Evolutionary conservation across 2,888 invertebrate species (phyloP).

Genomic region (Diaphora mendica): DNA sequence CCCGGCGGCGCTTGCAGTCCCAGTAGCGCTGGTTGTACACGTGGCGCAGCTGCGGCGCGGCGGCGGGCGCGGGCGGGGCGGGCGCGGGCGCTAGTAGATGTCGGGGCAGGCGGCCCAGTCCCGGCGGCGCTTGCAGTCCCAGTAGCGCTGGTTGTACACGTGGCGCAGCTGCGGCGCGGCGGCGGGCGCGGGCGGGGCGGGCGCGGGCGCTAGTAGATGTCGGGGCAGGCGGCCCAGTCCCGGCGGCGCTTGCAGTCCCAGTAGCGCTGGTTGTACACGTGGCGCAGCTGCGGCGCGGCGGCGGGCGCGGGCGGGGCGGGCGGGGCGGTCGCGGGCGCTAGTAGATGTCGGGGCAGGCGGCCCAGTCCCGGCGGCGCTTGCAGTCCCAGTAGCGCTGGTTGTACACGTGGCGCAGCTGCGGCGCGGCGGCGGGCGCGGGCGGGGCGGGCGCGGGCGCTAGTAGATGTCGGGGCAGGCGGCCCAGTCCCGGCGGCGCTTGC

Average conservation of each 20-base stretch:
- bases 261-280: slow-evolving; percentile 95
- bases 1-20: slow-evolving; percentile 94
- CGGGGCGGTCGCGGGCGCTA: slow-evolving; percentile 89
- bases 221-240: slow-evolving; percentile 96
- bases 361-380: slow-evolving; percentile 96
- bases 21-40: slow-evolving; percentile 96
- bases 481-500: slow-evolving; percentile 96
- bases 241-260: slow-evolving; percentile 96
- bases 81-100: slow-evolving; percentile 90
- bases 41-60: slow-evolving; percentile 87
- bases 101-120: slow-evolving; percentile 97
- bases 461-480: slow-evolving; percentile 95
- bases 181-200: slow-evolving; percentile 85
- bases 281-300: slow-evolving; percentile 84
- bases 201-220: slow-evolving; percentile 91
- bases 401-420: slow-evolving; percentile 90
- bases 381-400: slow-evolving; percentile 97
- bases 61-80: slow-evolving; percentile 83
- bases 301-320: slow-evolving; percentile 74
- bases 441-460: slow-evolving; percentile 91
- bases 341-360: slow-evolving; percentile 95
- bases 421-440: slow-evolving; percentile 51
- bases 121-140: slow-evolving; percentile 94
- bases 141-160: slow-evolving; percentile 95
- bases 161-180: slow-evolving; percentile 87